Conservation (phyloP, 2,888 invertebrate genomes). For the Antitype chi region DNA sequence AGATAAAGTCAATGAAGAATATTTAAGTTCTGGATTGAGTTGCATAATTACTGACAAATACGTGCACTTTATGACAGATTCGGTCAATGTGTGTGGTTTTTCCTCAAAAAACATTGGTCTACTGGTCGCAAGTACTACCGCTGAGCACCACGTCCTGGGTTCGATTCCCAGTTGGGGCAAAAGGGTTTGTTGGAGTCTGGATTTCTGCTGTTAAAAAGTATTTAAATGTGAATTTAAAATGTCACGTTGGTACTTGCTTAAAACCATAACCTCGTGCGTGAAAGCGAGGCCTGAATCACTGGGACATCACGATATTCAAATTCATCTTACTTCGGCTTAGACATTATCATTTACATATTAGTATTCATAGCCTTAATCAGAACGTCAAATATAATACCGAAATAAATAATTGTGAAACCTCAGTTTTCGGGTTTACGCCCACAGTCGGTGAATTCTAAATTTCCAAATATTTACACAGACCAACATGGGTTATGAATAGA, state of each 20-base stretch:
- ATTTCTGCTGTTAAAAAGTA: too few relatives aligned
- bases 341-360: slow-evolving; percentile 19
- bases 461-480: slow-evolving; percentile 44
- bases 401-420: slow-evolving; percentile 49
- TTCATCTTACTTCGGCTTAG: background rate
- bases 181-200: too few relatives aligned
- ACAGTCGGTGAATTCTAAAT: slow-evolving; percentile 8
- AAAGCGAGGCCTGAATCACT: background rate
- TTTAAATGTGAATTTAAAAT: background rate
- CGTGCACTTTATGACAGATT: too few relatives aligned
- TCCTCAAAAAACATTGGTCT: too few relatives aligned
- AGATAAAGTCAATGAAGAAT: too few relatives aligned
- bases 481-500: slow-evolving; percentile 14
- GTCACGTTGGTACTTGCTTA: background rate
- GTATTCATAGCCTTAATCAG: slow-evolving; percentile 28
- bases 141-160: too few relatives aligned
- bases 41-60: too few relatives aligned
- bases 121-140: too few relatives aligned
- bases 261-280: background rate
- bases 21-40: too few relatives aligned
- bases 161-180: too few relatives aligned
- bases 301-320: background rate
- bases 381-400: slow-evolving; percentile 27
- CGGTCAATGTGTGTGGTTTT: too few relatives aligned
- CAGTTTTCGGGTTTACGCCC: slow-evolving; percentile 24